Evolutionary conservation across 2,797 vertebrate species (phyloP), one percentile per base, ranked within the genome.

Genomic region (Takifugu rubripes): DNA sequence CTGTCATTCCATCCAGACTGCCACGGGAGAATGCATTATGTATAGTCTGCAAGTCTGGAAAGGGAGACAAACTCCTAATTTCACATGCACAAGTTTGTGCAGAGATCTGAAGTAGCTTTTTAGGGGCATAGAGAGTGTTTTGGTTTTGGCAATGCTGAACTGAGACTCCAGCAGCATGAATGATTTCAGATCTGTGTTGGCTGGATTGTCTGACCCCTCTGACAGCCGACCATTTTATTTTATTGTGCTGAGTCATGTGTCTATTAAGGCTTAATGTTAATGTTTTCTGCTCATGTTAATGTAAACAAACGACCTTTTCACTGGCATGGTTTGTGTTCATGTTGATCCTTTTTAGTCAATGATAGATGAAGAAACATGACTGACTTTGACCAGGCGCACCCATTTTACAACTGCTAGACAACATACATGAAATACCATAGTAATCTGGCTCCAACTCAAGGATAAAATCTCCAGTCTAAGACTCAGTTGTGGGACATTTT

Each of bases 11-110:
- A 43, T 61, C 79, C 77, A 69, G 45, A 64, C 66, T 74, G 68
- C 54, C 59, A 65, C 26, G 64, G 49, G 55, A 21, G 15, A 72
- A 85, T 89, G 69, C 73, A 88, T 89, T 84, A 90, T 86, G 83
- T 72, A 88, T 73, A 12, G 44, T 77, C 63, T 68, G 68, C 65
- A 74, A 45, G 74, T 67, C 70, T 65, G 65, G 56, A 75, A 64
- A 47, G 45, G 52, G 25, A 78, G 71, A 77, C 64, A 79, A 84
- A 75, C 72, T 52, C 44, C 70, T 84, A 69, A 78, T 83, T 88
- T 79, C 70, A 72, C 63, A 83, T 78, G 77, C 82, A 84, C 74
- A 72, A 6, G 49, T 81, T 83, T 76, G 59, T 46, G 61, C 61
- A 31, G 52, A 27, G 40, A 50, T 66, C 64, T 57, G 53, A 68